Base-by-base conservation (phyloP, 2,797 vertebrate genomes). In the Tinamus major region DNA sequence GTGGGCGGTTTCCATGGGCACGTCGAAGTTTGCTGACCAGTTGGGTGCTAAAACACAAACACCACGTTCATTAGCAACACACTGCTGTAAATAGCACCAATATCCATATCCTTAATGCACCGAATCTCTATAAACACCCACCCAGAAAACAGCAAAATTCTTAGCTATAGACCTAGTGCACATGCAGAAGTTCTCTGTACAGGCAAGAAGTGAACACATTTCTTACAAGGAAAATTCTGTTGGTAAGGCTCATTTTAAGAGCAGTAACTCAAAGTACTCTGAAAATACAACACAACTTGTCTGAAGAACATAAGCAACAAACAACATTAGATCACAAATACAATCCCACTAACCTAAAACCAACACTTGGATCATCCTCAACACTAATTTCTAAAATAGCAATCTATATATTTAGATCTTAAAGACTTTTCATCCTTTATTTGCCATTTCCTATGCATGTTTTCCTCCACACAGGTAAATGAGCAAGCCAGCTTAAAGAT, bases 21-120 rank as follows among this genome's bases (percentile, higher is more conserved):
- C 99, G 23, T 99, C 99, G 31, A 99, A 99, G 94, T 98, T 99
- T 49, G 99, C 99, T 3, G 99, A 99, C 99, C 99, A 99, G 89
- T 97, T 98, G 3, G 98, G 98, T 37, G 99, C 99, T 99, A 77
- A 92, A 95, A 79, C 92, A 51, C 2, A 64, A 91, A 10, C 58
- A 77, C 12, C 12, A 44, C 21, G 17, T 23, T 80, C 21, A 72
- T 96, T 80, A 93, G 31, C 58, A 93, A 83, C 31, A 69, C 48
- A 49, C 63, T 59, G 55, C 39, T 58, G 9, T 20, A 41, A 51
- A 69, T 37, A 71, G 39, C 5, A 5, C 2, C 26, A 80, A 33
- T 6, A 23, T n/a, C 82, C 58, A 89, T n/a, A 80, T 3, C 19
- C 49, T 72, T 82, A 95, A 82, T 13, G 41, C 37, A 46, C 26